phyloP scores from a whole-genome alignment of 2,113 vertebrate genomes.

The Atherinomorus stipes region DNA sequence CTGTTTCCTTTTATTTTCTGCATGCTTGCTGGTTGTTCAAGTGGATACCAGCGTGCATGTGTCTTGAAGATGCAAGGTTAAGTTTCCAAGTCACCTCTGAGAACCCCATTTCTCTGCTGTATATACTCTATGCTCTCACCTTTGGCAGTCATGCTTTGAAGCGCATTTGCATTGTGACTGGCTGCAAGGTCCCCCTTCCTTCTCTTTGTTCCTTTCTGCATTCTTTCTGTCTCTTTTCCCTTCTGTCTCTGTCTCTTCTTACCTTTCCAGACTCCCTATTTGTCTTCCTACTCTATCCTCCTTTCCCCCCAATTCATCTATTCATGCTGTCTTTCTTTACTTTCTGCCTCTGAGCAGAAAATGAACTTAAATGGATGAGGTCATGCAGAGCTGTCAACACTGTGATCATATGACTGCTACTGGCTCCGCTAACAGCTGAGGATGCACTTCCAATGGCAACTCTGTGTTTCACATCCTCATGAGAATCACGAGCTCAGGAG shows the following conservation, averaged over 20 bases:
- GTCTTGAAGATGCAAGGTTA: slow-evolving; percentile 53
- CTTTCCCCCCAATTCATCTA: slow-evolving; percentile 24
- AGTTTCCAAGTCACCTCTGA: slow-evolving; percentile 38
- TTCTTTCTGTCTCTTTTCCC: slow-evolving; percentile 4
- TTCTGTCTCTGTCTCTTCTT: slow-evolving; percentile 32
- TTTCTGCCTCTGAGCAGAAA: slow-evolving; percentile 67
- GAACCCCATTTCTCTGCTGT: slow-evolving; percentile 35
- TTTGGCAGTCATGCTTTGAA: slow-evolving; percentile 65
- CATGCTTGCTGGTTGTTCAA: slow-evolving; percentile 2
- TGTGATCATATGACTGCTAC: slow-evolving; percentile 80
- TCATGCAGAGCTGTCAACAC: slow-evolving; percentile 84
- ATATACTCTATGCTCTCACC: slow-evolving; percentile 47
- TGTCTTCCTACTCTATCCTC: slow-evolving; percentile 47
- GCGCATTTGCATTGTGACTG: slow-evolving; percentile 67
- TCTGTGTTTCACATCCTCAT: slow-evolving; percentile 55
- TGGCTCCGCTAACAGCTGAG: slow-evolving; percentile 58
- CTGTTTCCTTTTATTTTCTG: background rate
- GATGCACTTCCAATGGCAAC: slow-evolving; percentile 53
- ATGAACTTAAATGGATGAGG: slow-evolving; percentile 81
- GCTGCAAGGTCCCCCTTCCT: slow-evolving; percentile 42
- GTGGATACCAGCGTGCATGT: slow-evolving; percentile 11
- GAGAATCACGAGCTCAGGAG: slow-evolving; percentile 35
- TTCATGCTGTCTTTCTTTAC: slow-evolving; percentile 35
- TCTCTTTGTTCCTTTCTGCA: slow-evolving; percentile 30
- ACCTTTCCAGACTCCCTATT: slow-evolving; percentile 46